These are phyloP conservation scores for Leptogaster cylindrica DNA, from an alignment of 2,888 invertebrate genomes.

Conservation along the genomic window DNA sequence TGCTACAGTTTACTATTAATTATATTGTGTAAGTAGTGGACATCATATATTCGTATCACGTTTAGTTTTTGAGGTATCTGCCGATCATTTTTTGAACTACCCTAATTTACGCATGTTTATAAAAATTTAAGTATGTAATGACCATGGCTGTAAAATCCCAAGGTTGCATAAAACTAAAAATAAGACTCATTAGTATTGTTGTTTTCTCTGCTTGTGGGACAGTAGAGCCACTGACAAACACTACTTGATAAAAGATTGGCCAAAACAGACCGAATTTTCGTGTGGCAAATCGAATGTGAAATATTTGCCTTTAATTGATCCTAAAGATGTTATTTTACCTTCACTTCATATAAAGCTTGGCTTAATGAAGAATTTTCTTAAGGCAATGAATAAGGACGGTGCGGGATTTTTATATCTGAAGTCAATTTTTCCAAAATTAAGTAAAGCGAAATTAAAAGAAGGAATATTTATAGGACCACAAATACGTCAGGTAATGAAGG, in stretches of 20 bases:
- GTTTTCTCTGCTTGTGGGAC: conserved; percentile 36
- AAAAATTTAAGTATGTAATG: not conserved
- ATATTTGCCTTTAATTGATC: not conserved
- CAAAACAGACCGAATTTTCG: not conserved
- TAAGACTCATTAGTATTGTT: conserved; percentile 40
- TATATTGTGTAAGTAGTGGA: not conserved
- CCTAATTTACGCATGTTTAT: not conserved
- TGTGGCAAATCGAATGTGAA: not conserved
- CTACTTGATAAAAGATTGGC: conserved; percentile 22
- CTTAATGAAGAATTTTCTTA: conserved; percentile 45
- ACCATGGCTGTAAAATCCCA: not conserved
- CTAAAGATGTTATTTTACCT: conserved; percentile 1
- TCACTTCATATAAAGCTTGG: conserved; percentile 45
- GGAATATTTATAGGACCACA: conserved; percentile 38
- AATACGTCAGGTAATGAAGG: not conserved
- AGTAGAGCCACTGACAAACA: conserved; percentile 28
- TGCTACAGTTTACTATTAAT: not conserved
- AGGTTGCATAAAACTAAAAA: too few relatives aligned
- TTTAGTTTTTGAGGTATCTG: not conserved
- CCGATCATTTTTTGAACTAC: not conserved
- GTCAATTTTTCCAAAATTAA: too few relatives aligned
- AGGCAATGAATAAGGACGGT: conserved; percentile 42
- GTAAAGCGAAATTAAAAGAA: conserved; percentile 42
- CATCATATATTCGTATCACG: not conserved
- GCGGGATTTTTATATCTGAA: conserved; percentile 43